phyloP scores from a whole-genome alignment of 1,140 invertebrate species.

The Musca domestica region DNA sequence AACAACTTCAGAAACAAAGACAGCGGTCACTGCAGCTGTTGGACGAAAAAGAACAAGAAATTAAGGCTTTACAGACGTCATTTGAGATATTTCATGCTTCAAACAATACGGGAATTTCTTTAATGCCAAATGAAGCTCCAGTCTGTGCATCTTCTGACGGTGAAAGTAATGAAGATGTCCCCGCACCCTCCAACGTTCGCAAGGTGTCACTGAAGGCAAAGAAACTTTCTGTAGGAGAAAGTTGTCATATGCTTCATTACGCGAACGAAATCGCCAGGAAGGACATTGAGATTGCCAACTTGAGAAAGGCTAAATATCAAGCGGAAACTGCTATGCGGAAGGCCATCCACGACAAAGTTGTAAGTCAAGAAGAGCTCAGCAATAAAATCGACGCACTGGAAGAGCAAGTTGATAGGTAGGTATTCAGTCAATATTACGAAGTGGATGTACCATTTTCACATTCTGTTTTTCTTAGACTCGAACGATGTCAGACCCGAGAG shows the following conservation, averaged over 20 bases:
- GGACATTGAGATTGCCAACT: constrained; percentile 73
- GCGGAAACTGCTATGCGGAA: constrained; percentile 69
- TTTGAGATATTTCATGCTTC: constrained; percentile 58
- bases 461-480: constrained; percentile 59
- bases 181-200: neutral
- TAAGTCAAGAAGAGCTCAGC: constrained; percentile 60
- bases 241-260: constrained; percentile 76
- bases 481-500: constrained; percentile 74
- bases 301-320: constrained; percentile 70
- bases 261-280: constrained; percentile 78
- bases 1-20: constrained; percentile 74
- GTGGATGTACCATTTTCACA: constrained; percentile 7
- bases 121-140: neutral
- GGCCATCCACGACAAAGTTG: constrained; percentile 60
- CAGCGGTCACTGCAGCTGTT: constrained; percentile 73
- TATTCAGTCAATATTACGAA: neutral
- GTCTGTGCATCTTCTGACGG: constrained; percentile 38
- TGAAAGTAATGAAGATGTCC: constrained; percentile 34
- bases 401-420: constrained; percentile 62
- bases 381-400: constrained; percentile 60
- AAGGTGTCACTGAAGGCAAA: constrained; percentile 43
- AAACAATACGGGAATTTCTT: constrained; percentile 27
- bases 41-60: constrained; percentile 79
- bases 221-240: constrained; percentile 49
- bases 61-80: constrained; percentile 64